phyloP scores from a whole-genome alignment of 2,797 vertebrate genomes.

The Naso thynnoides region DNA sequence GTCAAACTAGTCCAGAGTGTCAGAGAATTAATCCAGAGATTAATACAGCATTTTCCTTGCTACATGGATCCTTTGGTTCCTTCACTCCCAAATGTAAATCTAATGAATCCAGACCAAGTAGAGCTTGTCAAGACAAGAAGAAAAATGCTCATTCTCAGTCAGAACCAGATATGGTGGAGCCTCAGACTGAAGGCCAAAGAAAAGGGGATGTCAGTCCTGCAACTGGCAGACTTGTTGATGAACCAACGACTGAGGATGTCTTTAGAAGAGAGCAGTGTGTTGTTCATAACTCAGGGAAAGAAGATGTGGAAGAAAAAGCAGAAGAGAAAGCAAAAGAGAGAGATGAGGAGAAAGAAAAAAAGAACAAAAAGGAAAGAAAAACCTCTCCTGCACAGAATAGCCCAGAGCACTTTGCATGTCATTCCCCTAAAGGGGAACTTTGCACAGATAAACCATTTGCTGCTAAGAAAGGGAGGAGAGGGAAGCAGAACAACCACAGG shows the following conservation, averaged over 20 bases:
- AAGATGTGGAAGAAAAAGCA: conserved; percentile 39
- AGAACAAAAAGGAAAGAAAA: conserved; percentile 50
- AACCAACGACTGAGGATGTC: conserved; percentile 77
- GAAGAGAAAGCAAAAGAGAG: conserved; percentile 40
- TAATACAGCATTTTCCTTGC: conserved; percentile 71
- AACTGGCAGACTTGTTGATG: conserved; percentile 53
- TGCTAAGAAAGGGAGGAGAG: conserved; percentile 71
- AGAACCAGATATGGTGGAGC: conserved; percentile 25
- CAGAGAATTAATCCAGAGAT: conserved; percentile 54
- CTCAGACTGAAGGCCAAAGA: conserved; percentile 55
- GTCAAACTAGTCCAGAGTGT: conserved; percentile 47
- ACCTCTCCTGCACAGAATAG: conserved; percentile 46
- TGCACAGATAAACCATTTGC: conserved; percentile 68
- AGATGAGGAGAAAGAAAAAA: conserved; percentile 24
- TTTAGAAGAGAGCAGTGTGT: conserved; percentile 60
- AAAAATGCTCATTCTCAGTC: conserved; percentile 25
- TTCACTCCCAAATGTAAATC: conserved; percentile 81
- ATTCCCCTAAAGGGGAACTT: conserved; percentile 46
- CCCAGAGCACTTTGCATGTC: conserved; percentile 47
- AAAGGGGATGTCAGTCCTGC: conserved; percentile 38
- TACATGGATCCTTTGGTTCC: conserved; percentile 85
- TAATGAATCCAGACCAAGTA: conserved; percentile 50
- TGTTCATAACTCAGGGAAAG: conserved; percentile 68
- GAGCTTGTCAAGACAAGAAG: conserved; percentile 39
- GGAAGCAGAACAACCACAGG: conserved; percentile 71